Conservation (phyloP, 2,888 invertebrate genomes). For the Pheosia tremula region DNA sequence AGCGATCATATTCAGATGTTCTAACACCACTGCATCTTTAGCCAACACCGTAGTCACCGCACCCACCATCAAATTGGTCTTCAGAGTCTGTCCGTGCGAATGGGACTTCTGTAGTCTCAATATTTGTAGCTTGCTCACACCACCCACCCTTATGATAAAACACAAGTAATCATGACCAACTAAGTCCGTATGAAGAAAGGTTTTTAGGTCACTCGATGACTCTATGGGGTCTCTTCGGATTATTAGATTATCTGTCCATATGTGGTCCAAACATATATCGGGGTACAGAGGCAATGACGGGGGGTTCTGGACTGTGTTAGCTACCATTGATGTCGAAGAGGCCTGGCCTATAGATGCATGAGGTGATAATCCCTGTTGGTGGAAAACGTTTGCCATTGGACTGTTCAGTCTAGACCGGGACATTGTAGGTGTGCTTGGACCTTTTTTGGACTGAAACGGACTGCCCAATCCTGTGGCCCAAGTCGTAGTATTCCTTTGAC, state of each 20-base stretch:
- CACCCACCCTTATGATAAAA: constrained; percentile 84
- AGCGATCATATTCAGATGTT: constrained; percentile 93
- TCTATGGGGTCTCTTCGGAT: constrained; percentile 69
- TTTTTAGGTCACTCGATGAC: constrained; percentile 79
- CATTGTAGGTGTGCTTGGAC: constrained; percentile 55
- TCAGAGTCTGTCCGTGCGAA: constrained; percentile 66
- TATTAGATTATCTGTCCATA: constrained; percentile 92
- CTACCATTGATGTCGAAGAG: constrained; percentile 73
- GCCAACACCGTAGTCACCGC: constrained; percentile 89
- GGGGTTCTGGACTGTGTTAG: constrained; percentile 74
- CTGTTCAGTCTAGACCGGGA: constrained; percentile 69
- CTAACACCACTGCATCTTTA: constrained; percentile 92
- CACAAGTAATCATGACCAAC: constrained; percentile 94
- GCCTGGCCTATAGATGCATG: constrained; percentile 77
- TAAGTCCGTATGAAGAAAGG: constrained; percentile 93
- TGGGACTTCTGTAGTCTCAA: constrained; percentile 88
- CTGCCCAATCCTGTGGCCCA: constrained; percentile 69
- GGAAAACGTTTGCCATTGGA: constrained; percentile 76
- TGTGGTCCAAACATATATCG: constrained; percentile 93
- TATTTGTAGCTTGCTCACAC: constrained; percentile 85
- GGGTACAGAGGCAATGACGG: constrained; percentile 91
- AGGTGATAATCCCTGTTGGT: constrained; percentile 77
- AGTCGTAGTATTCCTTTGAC: constrained; percentile 64
- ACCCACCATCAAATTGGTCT: constrained; percentile 90
- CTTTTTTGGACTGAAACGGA: constrained; percentile 69